Conservation (phyloP, 1,140 invertebrate species). For the Caenorhabditis latens region DNA sequence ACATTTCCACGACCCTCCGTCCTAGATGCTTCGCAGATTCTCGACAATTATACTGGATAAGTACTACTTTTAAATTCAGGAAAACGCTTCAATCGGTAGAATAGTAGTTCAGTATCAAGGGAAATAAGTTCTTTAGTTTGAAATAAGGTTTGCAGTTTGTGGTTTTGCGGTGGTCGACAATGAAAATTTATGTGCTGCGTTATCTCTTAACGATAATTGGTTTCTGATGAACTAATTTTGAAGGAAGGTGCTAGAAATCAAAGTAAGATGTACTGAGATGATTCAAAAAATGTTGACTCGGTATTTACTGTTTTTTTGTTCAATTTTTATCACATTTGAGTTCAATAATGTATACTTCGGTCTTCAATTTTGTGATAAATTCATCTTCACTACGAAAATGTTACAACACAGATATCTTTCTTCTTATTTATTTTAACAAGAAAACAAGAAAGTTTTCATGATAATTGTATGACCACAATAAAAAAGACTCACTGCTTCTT, state of each 20-base stretch:
- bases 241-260: background rate
- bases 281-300: too few species aligned
- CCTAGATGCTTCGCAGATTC: background rate
- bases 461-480: slow-evolving; percentile 7
- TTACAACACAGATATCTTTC: too few species aligned
- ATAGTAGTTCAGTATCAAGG: slow-evolving; percentile 25
- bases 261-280: background rate
- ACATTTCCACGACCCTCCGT: background rate
- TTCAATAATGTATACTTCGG: too few species aligned
- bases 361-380: too few species aligned
- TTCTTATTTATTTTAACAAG: too few species aligned
- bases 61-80: slow-evolving; percentile 6
- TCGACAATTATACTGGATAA: slow-evolving; percentile 15
- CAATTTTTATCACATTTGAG: too few species aligned
- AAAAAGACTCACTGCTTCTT: slow-evolving; percentile 7
- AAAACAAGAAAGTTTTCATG: too few species aligned
- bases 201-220: background rate
- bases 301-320: too few species aligned
- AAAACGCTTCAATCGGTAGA: background rate
- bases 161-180: background rate
- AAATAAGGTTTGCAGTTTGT: slow-evolving; percentile 8
- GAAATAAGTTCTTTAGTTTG: slow-evolving; percentile 7
- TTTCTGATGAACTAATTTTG: background rate
- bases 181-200: slow-evolving; percentile 24
- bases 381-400: too few species aligned